A percentile compares a stretch with the other conserved stretches of the same genome.
phyloP scores from a whole-genome alignment of 2,888 invertebrate species.

The Bugulina stolonifera region DNA sequence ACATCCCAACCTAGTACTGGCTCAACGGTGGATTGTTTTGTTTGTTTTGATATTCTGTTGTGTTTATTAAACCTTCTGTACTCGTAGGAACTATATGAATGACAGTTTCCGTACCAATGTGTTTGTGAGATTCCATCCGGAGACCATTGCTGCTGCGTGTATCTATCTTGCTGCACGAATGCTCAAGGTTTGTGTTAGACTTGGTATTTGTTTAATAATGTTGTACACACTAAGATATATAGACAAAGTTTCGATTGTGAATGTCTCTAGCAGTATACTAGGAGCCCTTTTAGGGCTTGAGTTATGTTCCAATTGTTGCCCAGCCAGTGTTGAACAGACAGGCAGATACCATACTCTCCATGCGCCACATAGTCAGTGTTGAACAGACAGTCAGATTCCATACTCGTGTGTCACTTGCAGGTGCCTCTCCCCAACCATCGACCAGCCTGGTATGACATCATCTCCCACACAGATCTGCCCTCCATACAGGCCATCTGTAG shows the following conservation, averaged over 20 bases:
- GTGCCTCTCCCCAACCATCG: slow-evolving; percentile 76
- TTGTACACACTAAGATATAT: no score
- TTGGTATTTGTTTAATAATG: not conserved
- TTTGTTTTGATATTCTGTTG: not conserved
- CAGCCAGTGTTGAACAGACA: no score
- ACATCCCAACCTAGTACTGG: slow-evolving; percentile 13
- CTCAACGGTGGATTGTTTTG: slow-evolving; percentile 18
- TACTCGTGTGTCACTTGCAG: no score
- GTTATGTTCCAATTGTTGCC: no score
- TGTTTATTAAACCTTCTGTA: slow-evolving; percentile 28
- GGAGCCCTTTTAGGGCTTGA: no score
- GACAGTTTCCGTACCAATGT: slow-evolving; percentile 94
- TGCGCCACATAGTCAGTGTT: no score
- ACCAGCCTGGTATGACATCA: slow-evolving; percentile 66
- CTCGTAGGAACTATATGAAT: slow-evolving; percentile 90
- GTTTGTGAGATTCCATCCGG: slow-evolving; percentile 89
- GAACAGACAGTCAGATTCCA: no score
- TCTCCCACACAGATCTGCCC: not conserved
- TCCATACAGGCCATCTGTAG: slow-evolving; percentile 75
- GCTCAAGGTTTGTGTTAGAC: slow-evolving; percentile 60
- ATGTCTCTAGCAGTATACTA: no score
- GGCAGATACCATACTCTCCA: no score
- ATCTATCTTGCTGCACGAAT: slow-evolving; percentile 89
- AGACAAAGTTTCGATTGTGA: no score
- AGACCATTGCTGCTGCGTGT: slow-evolving; percentile 98